Conservation (phyloP, 2,888 invertebrate species). For the Anthoptus insignis region DNA sequence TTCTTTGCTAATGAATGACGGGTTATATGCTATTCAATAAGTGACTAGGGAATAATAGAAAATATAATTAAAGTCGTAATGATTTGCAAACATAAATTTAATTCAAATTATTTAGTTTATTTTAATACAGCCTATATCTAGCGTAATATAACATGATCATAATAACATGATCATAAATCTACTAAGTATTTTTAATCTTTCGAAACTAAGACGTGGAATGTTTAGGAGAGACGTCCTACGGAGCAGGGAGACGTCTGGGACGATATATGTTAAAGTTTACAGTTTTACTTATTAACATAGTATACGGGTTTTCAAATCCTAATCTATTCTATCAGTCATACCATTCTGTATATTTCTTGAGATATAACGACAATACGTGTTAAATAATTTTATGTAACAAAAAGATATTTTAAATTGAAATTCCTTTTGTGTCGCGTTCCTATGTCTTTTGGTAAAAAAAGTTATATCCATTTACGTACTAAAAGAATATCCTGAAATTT, state of each 20-base stretch:
- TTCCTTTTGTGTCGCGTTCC: constrained; percentile 30
- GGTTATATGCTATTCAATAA: too few species aligned
- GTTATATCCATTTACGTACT: constrained; percentile 1
- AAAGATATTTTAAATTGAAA: constrained; percentile 24
- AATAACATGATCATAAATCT: constrained; percentile 6
- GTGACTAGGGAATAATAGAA: too few species aligned
- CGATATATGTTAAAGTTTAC: constrained; percentile 13
- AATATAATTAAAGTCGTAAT: too few species aligned
- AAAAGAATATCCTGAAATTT: constrained; percentile 22
- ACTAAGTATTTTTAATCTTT: constrained; percentile 16
- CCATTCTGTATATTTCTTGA: constrained; percentile 18
- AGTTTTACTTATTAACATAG: constrained; percentile 15
- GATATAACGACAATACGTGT: constrained; percentile 18
- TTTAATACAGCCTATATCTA: too few species aligned
- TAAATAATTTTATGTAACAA: constrained; percentile 21
- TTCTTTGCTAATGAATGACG: too few species aligned
- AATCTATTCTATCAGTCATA: constrained; percentile 6
- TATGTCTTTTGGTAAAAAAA: constrained; percentile 24
- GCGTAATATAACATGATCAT: too few species aligned
- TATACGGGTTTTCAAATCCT: constrained; percentile 30
- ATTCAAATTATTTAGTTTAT: too few species aligned
- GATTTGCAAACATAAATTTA: too few species aligned
- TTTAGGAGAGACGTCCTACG: constrained; percentile 4
- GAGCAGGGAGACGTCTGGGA: neutral
- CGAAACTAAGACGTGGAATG: constrained; percentile 12